Percentiles rank a stretch among this genome's conserved stretches.
phyloP scores from a whole-genome alignment of 2,888 invertebrate species.

The Mimumesa dahlbomi region DNA sequence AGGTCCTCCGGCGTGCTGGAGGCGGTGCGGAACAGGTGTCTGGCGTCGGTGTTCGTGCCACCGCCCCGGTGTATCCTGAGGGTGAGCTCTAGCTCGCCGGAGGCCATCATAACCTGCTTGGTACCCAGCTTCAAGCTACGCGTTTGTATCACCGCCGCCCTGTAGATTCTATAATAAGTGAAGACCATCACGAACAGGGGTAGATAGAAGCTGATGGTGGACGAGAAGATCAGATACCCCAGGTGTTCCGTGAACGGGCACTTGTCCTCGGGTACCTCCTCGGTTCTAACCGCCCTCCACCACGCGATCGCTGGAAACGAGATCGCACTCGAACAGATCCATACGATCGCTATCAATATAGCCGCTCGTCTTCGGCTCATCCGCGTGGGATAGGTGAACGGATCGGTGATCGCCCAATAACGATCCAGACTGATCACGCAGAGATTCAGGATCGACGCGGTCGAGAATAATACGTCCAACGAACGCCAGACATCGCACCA shows the following conservation, averaged over 20 bases:
- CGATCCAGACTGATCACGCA: conserved; percentile 98
- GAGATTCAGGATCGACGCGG: conserved; percentile 97
- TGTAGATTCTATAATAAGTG: conserved; percentile 97
- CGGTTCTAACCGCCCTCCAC: conserved; percentile 94
- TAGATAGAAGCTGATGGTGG: conserved; percentile 98
- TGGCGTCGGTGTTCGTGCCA: conserved; percentile 82
- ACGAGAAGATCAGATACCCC: conserved; percentile 98
- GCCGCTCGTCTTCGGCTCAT: conserved; percentile 95
- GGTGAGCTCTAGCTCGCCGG: conserved; percentile 93
- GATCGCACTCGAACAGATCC: conserved; percentile 98
- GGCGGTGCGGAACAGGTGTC: conserved; percentile 77
- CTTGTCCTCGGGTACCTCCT: conserved; percentile 90
- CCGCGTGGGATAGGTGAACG: conserved; percentile 96
- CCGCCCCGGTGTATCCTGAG: conserved; percentile 97
- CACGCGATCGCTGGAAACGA: conserved; percentile 99
- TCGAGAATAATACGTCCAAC: conserved; percentile 97
- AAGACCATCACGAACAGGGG: conserved; percentile 99
- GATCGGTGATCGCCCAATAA: conserved; percentile 99
- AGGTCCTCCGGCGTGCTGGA: conserved; percentile 76
- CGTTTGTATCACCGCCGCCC: conserved; percentile 96
- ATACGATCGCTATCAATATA: conserved; percentile 94
- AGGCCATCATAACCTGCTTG: conserved; percentile 92
- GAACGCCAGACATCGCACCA: conserved; percentile 99
- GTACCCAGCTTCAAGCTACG: conserved; percentile 94
- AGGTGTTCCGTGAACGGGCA: conserved; percentile 98